A percentile compares a stretch with the other conserved stretches of the same genome.
Conservation (phyloP, 2,113 vertebrate genomes). For the Erythrocercus mccallii region DNA sequence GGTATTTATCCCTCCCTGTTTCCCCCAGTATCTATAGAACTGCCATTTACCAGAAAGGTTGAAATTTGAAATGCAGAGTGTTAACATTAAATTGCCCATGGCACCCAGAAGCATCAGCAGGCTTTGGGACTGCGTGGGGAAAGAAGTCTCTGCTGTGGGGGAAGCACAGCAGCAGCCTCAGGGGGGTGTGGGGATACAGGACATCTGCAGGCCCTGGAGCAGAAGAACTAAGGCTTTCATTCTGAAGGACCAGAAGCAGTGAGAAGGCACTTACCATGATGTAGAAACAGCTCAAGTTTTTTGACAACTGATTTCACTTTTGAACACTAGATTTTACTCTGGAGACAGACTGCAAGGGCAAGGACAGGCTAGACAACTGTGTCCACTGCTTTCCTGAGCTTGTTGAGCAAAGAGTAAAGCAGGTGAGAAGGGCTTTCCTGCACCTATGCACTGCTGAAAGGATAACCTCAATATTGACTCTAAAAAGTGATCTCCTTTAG, state of each 20-base stretch:
- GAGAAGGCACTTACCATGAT: not conserved
- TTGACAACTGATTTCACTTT: not conserved
- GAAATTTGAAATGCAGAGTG: not conserved
- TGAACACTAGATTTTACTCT: not conserved
- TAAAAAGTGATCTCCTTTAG: not conserved
- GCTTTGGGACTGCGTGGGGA: not conserved
- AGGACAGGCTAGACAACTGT: not conserved
- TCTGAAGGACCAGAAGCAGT: not conserved
- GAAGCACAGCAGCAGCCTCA: fast-evolving
- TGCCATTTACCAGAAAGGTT: not conserved
- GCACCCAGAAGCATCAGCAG: not conserved
- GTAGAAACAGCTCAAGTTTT: not conserved
- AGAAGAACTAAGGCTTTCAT: not conserved
- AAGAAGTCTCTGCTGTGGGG: not conserved
- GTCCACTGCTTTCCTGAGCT: not conserved
- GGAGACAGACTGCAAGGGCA: not conserved
- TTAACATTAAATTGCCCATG: not conserved
- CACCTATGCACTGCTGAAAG: not conserved
- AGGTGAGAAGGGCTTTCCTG: not conserved
- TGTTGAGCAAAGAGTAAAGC: not conserved
- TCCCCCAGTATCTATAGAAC: not conserved
- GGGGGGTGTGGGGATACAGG: not conserved
- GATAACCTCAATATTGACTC: not conserved
- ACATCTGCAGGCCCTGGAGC: not conserved
- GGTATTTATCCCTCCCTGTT: not conserved